These are phyloP conservation scores for Neogobius melanostomus DNA, from an alignment of 2,113 vertebrate species.

Conservation along the genomic window DNA sequence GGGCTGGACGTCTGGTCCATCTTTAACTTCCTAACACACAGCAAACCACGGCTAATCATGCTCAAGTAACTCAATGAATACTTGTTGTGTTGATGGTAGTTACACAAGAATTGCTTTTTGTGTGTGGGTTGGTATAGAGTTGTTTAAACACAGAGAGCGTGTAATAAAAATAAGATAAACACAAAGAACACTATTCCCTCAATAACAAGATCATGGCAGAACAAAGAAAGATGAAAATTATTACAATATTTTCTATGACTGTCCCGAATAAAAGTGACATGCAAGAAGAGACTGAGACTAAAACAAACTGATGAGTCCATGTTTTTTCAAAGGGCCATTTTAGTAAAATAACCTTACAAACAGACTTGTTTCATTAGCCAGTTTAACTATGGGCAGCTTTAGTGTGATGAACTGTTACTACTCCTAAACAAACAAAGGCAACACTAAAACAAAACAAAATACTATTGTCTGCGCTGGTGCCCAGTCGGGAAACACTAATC, in stretches of 20 bases:
- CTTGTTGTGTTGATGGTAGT: not conserved
- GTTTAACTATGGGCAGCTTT: not conserved
- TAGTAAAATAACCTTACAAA: too few species aligned
- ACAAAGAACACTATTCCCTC: not conserved
- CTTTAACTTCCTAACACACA: slow-evolving; percentile 27
- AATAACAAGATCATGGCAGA: not conserved
- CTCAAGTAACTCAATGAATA: slow-evolving; percentile 7
- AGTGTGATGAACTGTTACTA: not conserved
- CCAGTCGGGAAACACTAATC: not conserved
- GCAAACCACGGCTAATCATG: slow-evolving; percentile 26
- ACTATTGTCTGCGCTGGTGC: not conserved
- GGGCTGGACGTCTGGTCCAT: slow-evolving; percentile 29
- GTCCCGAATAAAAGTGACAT: not conserved
- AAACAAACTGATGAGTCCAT: not conserved
- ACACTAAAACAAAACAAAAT: not conserved
- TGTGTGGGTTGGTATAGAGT: not conserved
- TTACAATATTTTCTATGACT: not conserved
- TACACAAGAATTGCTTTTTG: not conserved
- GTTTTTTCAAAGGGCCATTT: not conserved
- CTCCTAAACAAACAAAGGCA: not conserved
- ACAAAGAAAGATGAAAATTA: too few species aligned
- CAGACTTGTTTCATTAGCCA: not conserved
- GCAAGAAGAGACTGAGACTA: not conserved
- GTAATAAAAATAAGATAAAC: not conserved
- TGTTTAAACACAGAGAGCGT: too few species aligned